Base-by-base conservation (phyloP, 2,797 vertebrate genomes). In the Anguilla anguilla region DNA sequence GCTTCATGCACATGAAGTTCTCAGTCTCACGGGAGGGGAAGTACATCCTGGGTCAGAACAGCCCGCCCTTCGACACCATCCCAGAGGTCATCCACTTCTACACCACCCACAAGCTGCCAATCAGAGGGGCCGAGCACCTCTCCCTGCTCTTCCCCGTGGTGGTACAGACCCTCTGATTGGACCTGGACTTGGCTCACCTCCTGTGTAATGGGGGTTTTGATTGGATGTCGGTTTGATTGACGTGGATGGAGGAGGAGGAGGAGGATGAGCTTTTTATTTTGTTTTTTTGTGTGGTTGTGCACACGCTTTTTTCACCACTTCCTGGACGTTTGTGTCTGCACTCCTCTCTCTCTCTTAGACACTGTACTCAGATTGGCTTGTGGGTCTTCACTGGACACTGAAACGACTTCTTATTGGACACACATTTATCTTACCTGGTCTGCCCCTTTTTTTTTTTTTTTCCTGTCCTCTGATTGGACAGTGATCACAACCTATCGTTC, bases 1-100 rank as follows among this genome's bases (percentile, higher is more conserved):
- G 98, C n/a, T 98, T 98, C 89, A 97, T 98, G 96, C 98, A 99
- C 88, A 97, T 99, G 96, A 98, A 98, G 95, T 97, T 99, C 90
- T 91, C 95, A 0, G 90, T 94, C 87, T 97, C 95, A 0, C 96
- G 96, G 89, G 97, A 98, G 0, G 96, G 96, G 86, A 97, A 96
- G 87, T 96, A 96, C 13, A 93, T 98, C 59, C 95, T 99, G 74
- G 98, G 98, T 49, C 98, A 98, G 90, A 97, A 98, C 93, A 98
- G 98, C 0, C 97, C 96, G 0, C 96, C 96, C 0, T 98, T 99
- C 82, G 93, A 97, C 91, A 97, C 96, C 74, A 96, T 99, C 84
- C 97, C 98, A 0, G 97, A 97, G 89, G 96, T 97, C 88, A 96
- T 99, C 89, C 92, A 97, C 88, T 96, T 97, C 92, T 98, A 98